Evolutionary conservation across 2,797 vertebrate genomes (phyloP), one percentile per base, ranked within the genome.

Genomic region (Hypotaenidia okinawae): DNA sequence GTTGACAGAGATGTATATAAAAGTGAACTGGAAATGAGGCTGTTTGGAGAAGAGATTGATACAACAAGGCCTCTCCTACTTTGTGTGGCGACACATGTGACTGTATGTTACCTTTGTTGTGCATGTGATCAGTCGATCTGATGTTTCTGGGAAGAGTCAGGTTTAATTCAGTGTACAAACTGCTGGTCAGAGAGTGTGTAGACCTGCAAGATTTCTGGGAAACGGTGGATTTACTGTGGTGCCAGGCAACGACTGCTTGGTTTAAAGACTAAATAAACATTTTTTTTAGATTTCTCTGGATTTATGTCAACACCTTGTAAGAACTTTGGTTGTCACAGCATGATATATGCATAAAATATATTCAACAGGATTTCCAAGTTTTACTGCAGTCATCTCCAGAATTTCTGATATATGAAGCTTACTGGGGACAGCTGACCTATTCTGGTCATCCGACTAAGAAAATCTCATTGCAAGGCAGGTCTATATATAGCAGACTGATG

Each of bases 11-110:
- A 16, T 28, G 8, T n/a, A 32, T 27, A 39, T 58, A 73, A 58
- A 86, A 49, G 14, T 58, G 54, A 68, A 55, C 21, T 62, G 70
- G 32, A 58, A 90, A 78, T 16, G 21, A 58, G 16, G 8, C 5
- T 41, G 25, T 1, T 52, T 66, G 23, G n/a, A 70, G 10, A 63
- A 77, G 14, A 63, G 27, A 9, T 9, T 74, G 35, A 19, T 82
- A 58, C 28, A 22, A 52, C 22, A 61, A 67, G 11, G 6, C 4
- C 6, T 74, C 4, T 13, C 11, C 6, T 62, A 0, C 9, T 77
- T 68, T 22, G 64, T 16, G 5, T 24, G 11, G 10, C 9, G 7
- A 55, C n/a, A 30, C 0, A 0, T 69, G 22, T 79, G 41, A 83
- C 69, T 21, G 6, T n/a, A n/a, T 3, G 75, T 88, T 74, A 52